Evolutionary conservation across 2,113 vertebrate species (phyloP).

Genomic region (Phoenicopterus ruber): DNA sequence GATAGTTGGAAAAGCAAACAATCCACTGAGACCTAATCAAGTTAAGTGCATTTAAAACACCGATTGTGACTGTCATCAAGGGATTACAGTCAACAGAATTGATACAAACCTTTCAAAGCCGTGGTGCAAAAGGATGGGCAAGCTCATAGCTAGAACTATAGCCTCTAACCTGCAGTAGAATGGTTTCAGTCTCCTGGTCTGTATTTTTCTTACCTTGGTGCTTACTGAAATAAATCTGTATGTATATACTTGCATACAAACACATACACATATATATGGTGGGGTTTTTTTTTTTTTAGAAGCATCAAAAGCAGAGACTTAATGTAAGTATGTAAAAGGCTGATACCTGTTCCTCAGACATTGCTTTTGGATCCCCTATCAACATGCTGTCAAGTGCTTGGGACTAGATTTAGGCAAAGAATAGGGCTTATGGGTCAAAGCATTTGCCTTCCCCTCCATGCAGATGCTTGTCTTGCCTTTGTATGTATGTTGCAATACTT

Average conservation of each 20-base stretch:
- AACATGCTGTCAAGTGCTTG: accelerated
- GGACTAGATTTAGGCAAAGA: background rate
- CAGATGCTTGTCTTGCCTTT: background rate
- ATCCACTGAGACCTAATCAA: background rate
- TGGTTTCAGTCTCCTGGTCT: background rate
- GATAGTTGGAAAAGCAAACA: background rate
- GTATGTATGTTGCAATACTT: accelerated
- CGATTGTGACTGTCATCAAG: background rate
- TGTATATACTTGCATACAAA: background rate
- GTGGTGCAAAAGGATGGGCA: background rate
- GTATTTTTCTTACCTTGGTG: background rate
- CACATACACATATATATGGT: accelerated
- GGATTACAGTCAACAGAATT: background rate
- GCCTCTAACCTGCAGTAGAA: background rate
- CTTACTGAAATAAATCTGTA: background rate
- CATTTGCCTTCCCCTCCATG: background rate
- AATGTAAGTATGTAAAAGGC: accelerated
- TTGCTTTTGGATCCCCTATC: background rate
- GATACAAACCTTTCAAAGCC: background rate
- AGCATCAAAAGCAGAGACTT: background rate
- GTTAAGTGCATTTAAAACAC: slow-evolving; percentile 18
- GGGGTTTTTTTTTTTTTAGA: background rate
- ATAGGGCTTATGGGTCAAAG: background rate
- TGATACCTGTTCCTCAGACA: background rate
- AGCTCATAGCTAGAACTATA: background rate